Percentiles rank a stretch among this genome's conserved stretches.
These are phyloP conservation scores for Melanotaenia boesemani DNA, from an alignment of 2,797 vertebrate species.

Conservation along the genomic window DNA sequence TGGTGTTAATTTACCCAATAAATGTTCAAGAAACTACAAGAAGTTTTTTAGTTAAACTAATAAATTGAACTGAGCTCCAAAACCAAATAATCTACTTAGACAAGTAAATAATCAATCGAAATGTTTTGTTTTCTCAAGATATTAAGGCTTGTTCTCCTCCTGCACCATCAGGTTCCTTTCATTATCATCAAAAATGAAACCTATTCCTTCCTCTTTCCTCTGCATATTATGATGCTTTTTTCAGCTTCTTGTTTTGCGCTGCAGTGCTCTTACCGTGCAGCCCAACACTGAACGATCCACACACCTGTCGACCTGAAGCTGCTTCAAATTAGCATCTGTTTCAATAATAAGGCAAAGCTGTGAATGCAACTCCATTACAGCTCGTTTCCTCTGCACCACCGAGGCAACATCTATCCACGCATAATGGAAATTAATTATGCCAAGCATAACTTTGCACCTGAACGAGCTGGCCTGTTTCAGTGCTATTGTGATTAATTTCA, in stretches of 20 bases:
- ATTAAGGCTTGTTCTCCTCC: slow-evolving; percentile 32
- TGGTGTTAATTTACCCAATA: slow-evolving; percentile 9
- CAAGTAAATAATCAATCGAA: slow-evolving; percentile 44
- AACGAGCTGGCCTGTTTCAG: slow-evolving; percentile 61
- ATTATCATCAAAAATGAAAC: slow-evolving; percentile 21
- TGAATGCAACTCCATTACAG: slow-evolving; percentile 78
- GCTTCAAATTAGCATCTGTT: slow-evolving; percentile 80
- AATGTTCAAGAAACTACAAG: not conserved
- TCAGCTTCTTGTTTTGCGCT: slow-evolving; percentile 1
- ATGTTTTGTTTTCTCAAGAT: slow-evolving; percentile 38
- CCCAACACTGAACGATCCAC: slow-evolving; percentile 23
- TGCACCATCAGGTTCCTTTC: slow-evolving; percentile 31
- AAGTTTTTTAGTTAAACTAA: slow-evolving; percentile 25
- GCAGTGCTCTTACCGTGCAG: slow-evolving; percentile 6
- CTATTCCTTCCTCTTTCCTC: not conserved
- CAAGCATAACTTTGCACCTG: slow-evolving; percentile 72
- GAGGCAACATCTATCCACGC: slow-evolving; percentile 75
- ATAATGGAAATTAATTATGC: slow-evolving; percentile 84
- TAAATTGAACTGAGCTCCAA: slow-evolving; percentile 34
- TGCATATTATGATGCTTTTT: slow-evolving; percentile 39
- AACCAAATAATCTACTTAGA: slow-evolving; percentile 41
- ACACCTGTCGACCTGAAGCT: slow-evolving; percentile 70
- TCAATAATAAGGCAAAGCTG: slow-evolving; percentile 74
- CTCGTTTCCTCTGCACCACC: slow-evolving; percentile 68
- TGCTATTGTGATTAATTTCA: slow-evolving; percentile 31